Conservation (phyloP, 2,888 invertebrate genomes). For the Dryomyza anilis region DNA sequence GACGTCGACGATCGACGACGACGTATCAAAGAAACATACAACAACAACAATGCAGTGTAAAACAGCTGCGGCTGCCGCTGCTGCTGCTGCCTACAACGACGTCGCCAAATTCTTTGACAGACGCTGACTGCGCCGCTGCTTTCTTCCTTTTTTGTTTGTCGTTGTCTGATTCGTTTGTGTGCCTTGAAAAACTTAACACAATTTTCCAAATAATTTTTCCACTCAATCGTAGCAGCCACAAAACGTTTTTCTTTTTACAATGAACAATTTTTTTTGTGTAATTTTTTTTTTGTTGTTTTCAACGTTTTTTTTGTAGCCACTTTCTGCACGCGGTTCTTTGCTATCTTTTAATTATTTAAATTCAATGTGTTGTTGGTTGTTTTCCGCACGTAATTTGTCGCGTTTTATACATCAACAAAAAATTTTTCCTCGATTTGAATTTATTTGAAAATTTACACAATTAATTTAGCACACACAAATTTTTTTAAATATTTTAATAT, state of each 20-base stretch:
- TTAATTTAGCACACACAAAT: conserved; percentile 17
- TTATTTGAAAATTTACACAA: no score
- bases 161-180: no score
- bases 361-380: conserved; percentile 1
- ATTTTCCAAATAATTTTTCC: background rate
- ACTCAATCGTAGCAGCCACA: conserved; percentile 4
- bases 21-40: no score
- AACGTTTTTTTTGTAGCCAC: background rate
- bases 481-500: conserved; percentile 4
- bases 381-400: no score
- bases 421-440: no score
- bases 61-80: no score
- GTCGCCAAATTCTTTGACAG: no score
- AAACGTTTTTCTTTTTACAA: background rate
- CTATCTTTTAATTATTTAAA: background rate
- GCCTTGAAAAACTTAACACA: background rate
- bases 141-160: no score
- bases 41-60: no score
- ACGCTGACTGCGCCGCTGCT: no score
- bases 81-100: background rate
- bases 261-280: no score
- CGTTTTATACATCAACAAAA: background rate
- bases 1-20: background rate
- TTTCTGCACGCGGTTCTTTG: conserved; percentile 18
- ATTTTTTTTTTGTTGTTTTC: background rate